Conservation (phyloP, 2,797 vertebrate species). For the Cirrhinus molitorella region DNA sequence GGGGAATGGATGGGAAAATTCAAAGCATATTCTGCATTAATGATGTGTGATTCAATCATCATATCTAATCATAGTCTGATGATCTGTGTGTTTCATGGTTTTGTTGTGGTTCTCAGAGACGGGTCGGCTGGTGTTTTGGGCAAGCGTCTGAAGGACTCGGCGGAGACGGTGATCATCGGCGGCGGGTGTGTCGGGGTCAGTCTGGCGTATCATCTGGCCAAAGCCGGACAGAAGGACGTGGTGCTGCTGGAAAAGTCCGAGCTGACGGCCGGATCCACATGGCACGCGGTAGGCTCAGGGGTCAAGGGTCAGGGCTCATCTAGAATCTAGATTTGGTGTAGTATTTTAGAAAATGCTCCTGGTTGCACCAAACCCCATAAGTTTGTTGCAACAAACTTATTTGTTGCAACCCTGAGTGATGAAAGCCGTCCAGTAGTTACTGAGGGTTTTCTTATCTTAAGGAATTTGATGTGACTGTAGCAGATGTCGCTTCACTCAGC, state of each 20-base stretch:
- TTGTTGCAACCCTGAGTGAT: too few relatives aligned
- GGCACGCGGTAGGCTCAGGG: conserved; percentile 90
- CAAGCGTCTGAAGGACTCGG: conserved; percentile 87
- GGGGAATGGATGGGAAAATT: background rate
- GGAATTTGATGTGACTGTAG: too few relatives aligned
- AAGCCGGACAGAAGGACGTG: conserved; percentile 92
- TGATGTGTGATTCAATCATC: background rate
- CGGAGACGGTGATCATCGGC: conserved; percentile 93
- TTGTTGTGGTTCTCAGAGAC: conserved; percentile 60
- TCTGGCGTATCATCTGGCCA: conserved; percentile 94
- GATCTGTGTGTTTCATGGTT: background rate
- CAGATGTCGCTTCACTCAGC: background rate
- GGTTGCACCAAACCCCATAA: background rate
- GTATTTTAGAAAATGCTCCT: background rate
- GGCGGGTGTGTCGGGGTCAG: conserved; percentile 95
- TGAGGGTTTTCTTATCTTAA: too few relatives aligned
- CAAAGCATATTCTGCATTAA: background rate
- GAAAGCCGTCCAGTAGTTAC: too few relatives aligned
- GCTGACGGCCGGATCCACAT: conserved; percentile 96
- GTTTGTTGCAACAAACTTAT: too few relatives aligned
- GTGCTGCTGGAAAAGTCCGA: conserved; percentile 96
- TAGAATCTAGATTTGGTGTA: background rate
- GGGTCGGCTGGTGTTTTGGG: conserved; percentile 60
- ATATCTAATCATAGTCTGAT: background rate
- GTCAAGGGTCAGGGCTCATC: background rate